Percentiles rank a stretch among this genome's conserved stretches.
Conservation (phyloP, 2,113 vertebrate species). For the Pachycephala philippinensis region DNA sequence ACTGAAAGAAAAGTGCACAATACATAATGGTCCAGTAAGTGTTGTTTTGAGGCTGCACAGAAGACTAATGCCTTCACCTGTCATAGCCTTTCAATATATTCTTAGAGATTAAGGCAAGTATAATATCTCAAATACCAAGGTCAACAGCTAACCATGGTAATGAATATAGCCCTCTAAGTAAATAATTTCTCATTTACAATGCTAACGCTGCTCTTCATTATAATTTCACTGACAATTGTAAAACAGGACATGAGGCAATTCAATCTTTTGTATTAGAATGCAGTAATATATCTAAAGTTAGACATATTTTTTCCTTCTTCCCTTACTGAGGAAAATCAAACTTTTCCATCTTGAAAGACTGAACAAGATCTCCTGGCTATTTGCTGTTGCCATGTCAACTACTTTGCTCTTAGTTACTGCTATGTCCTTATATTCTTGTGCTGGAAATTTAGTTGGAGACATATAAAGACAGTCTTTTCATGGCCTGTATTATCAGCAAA, state of each 20-base stretch:
- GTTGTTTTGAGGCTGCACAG: background rate
- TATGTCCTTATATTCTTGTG: background rate
- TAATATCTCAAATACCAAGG: background rate
- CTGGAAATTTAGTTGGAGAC: background rate
- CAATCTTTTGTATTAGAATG: background rate
- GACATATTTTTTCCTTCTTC: background rate
- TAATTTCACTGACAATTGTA: background rate
- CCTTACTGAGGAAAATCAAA: background rate
- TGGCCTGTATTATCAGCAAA: background rate
- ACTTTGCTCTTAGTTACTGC: background rate
- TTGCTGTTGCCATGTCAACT: constrained; percentile 44
- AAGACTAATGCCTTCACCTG: background rate
- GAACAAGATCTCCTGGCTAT: background rate
- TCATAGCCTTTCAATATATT: background rate
- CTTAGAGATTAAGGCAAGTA: background rate
- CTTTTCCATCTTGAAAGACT: background rate
- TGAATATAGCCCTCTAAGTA: background rate
- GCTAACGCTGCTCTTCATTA: background rate
- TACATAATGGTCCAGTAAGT: background rate
- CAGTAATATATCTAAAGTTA: background rate
- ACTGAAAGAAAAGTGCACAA: background rate
- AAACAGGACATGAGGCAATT: background rate
- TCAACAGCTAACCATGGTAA: background rate
- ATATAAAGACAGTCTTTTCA: background rate
- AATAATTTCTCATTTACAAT: constrained; percentile 1